These are phyloP conservation scores for Corvus moneduloides DNA, from an alignment of 2,113 vertebrate species.

Conservation along the genomic window DNA sequence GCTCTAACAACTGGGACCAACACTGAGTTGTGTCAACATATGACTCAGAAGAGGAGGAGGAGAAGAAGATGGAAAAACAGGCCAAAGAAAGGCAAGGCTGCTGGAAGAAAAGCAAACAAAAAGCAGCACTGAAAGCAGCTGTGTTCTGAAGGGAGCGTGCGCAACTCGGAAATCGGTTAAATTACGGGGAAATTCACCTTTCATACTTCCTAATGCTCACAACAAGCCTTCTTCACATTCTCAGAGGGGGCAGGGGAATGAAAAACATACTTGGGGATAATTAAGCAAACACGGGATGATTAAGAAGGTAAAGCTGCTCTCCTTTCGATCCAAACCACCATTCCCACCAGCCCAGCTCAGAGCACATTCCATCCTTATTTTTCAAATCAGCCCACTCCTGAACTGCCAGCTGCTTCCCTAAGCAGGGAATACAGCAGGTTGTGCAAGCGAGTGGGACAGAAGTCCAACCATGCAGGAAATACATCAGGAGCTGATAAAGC, in stretches of 20 bases:
- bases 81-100: slow-evolving; percentile 28
- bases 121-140: slow-evolving; percentile 34
- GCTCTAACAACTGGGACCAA: background rate
- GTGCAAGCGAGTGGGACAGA: background rate
- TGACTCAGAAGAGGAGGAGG: slow-evolving; percentile 62
- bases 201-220: background rate
- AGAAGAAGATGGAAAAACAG: slow-evolving; percentile 51
- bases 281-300: background rate
- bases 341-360: background rate
- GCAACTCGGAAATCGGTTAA: background rate
- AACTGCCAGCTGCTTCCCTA: background rate
- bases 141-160: background rate
- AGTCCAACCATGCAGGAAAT: background rate
- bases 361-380: slow-evolving; percentile 46
- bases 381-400: background rate
- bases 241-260: background rate
- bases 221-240: slow-evolving; percentile 15
- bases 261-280: slow-evolving; percentile 4
- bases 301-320: slow-evolving; percentile 10
- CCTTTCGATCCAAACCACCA: background rate
- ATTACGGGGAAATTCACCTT: slow-evolving; percentile 1
- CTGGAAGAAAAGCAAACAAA: slow-evolving; percentile 61
- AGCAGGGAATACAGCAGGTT: background rate
- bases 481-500: background rate
- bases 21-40: slow-evolving; percentile 30